Evolutionary conservation across 2,888 invertebrate genomes (phyloP), one percentile per base, ranked within the genome.

Genomic region (Agrypnus murinus): DNA sequence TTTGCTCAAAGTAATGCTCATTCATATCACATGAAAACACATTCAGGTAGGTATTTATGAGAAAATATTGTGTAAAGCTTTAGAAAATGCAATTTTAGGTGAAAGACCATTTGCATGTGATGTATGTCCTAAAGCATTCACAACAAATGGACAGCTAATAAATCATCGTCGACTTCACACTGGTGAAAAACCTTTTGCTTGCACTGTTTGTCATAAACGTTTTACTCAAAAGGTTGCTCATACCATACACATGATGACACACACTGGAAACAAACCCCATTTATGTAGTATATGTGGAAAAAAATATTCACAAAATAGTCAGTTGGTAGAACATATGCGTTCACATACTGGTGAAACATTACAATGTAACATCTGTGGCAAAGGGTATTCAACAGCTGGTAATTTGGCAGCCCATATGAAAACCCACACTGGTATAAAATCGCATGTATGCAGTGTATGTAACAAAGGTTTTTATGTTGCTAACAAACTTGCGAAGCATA

Each of bases 161-260:
- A 80, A 80, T 67, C 80, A 80, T 67, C 69, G 76, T 8, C 67
- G 80, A 45, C 45, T 78, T 38, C 80, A 79, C 65, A 79, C 79
- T 0, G 79, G 84, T 4, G 83, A 84, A 40, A 80, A 77, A 67
- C 84, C 84, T 0, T 84, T 81, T 75, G 76, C 76, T 3, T 84
- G 84, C 74, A 79, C 79, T 14, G 74, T 83, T 45, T 84, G 84
- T 65, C 77, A 79, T 6, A 83, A 83, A 70, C 77, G 78, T 48
- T 84, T 84, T 72, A 79, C 81, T 4, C 80, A 83, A 15, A 78
- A 79, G 55, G 75, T 75, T 12, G 76, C 78, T 9, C 74, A 74
- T 48, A 77, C 75, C 7, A 72, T 77, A n/a, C 79, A 80, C 55
- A 77, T 77, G 77, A 78, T 80, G 78, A 75, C 74, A 0, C 80